Base-by-base conservation (phyloP, 2,113 vertebrate species). In the Pelecanoides urinatrix region DNA sequence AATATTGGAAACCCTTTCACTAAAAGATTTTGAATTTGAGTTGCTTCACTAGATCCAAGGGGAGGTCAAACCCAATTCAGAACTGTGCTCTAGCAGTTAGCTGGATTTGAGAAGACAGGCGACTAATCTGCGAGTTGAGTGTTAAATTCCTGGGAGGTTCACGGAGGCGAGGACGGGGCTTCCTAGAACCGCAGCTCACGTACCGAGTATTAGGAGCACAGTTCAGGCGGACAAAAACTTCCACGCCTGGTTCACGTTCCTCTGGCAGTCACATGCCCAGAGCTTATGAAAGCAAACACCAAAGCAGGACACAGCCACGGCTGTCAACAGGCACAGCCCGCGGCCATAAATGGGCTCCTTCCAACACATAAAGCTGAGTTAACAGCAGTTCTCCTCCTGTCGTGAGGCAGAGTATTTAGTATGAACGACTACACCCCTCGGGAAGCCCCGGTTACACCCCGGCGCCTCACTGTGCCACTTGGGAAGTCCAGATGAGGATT, bases 41-140 rank as follows among this genome's bases (percentile, higher is more conserved):
- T 4, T 16, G n/a, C n/a, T 75, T 55, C 34, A 2, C 4, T 6
- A 4, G 47, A 40, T 30, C 16, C 45, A 16, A 34, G 27, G 50
- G 53, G 16, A 44, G 47, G 7, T 5, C 25, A 2, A 18, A 16
- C 16, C 38, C n/a, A 3, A 1, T 1, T 5, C 29, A 30, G 65
- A 23, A 3, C 34, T 1, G 9, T 1, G n/a, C 76, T 50, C 7
- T 2, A 9, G 49, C 27, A 59, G 34, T 20, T 8, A 4, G 32
- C 53, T 8, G 80, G 32, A 4, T 10, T 26, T 1, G n/a, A 36
- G 75, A 16, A 73, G 61, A 47, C 56, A 32, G 52, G 40, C 29
- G 2, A 27, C n/a, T 3, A 16, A 16, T 2, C 86, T 27, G 32
- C 2, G 7, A 63, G n/a, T 1, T 0, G 2, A 36, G 42, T 1